These are phyloP conservation scores for Atrina japonica DNA, from an alignment of 2,888 invertebrate genomes.

Conservation along the genomic window DNA sequence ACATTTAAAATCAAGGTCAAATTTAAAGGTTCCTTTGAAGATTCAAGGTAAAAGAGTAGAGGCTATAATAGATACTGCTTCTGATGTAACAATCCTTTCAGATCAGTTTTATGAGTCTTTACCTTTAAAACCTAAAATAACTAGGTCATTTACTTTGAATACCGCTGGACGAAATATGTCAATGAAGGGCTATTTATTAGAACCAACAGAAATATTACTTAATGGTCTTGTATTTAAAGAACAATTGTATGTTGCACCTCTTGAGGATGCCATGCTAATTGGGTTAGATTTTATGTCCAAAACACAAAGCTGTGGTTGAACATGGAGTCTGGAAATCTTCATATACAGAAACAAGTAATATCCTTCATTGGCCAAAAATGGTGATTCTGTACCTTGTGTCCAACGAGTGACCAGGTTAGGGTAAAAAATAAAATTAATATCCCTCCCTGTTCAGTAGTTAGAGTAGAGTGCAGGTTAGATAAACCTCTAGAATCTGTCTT, in stretches of 20 bases:
- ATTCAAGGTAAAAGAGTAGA: background rate
- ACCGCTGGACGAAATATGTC: conserved; percentile 41
- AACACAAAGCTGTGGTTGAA: background rate
- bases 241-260: background rate
- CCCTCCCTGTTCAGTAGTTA: too few species aligned
- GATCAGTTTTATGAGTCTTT: conserved; percentile 35
- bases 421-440: too few species aligned
- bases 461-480: conserved; percentile 4
- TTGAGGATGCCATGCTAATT: conserved; percentile 1
- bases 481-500: background rate
- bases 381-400: background rate
- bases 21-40: background rate
- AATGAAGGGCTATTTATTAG: conserved; percentile 28
- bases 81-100: conserved; percentile 47
- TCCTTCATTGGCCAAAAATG: background rate
- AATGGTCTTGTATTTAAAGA: background rate
- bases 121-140: conserved; percentile 14
- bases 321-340: background rate
- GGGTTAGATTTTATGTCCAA: background rate
- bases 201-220: conserved; percentile 31
- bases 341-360: background rate
- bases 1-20: too few species aligned
- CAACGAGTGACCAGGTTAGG: background rate
- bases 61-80: conserved; percentile 25
- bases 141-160: conserved; percentile 25